A percentile compares a stretch with the other conserved stretches of the same genome.
phyloP scores from a whole-genome alignment of 2,888 invertebrate genomes.

The Drosophila buzzatii region DNA sequence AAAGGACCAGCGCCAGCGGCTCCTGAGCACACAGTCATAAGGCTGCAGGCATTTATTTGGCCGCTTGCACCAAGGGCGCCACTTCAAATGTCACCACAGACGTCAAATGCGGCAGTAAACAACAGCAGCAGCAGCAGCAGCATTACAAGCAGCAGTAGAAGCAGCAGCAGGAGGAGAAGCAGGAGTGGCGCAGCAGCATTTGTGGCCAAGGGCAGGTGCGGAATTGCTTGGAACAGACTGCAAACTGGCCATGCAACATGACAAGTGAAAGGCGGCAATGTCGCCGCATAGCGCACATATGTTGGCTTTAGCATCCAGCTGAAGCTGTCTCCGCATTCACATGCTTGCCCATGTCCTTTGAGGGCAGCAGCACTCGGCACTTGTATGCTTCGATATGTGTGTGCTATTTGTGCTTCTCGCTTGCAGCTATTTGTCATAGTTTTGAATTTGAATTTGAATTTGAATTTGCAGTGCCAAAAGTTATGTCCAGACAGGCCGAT shows the following conservation, averaged over 20 bases:
- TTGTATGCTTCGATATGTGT: conserved; percentile 17
- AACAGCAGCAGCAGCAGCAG: conserved; percentile 35
- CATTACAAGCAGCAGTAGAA: conserved; percentile 8
- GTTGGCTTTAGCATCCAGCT: conserved; percentile 29
- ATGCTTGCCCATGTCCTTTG: conserved; percentile 21
- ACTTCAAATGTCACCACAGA: conserved; percentile 72
- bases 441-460: conserved; percentile 41
- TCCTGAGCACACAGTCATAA: conserved; percentile 14
- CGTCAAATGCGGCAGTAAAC: conserved; percentile 62
- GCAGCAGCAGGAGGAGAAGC: conserved; percentile 10
- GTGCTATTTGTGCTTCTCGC: conserved; percentile 23
- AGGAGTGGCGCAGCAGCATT: background rate
- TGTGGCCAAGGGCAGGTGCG: conserved; percentile 25
- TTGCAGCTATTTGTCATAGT: conserved; percentile 56
- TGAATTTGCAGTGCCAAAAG: conserved; percentile 40
- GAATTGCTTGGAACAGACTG: conserved; percentile 20
- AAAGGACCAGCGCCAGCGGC: background rate
- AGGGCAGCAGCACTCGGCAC: conserved; percentile 5
- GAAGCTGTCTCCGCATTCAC: conserved; percentile 33
- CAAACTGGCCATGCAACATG: conserved; percentile 41
- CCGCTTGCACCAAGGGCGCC: conserved; percentile 55
- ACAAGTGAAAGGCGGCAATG: conserved; percentile 62
- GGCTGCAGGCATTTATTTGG: conserved; percentile 67
- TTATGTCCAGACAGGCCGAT: conserved; percentile 42
- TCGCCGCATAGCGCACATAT: conserved; percentile 35